Evolutionary conservation across 1,140 invertebrate species (phyloP), one percentile per base, ranked within the genome.

Genomic region (Drosophila sproati): DNA sequence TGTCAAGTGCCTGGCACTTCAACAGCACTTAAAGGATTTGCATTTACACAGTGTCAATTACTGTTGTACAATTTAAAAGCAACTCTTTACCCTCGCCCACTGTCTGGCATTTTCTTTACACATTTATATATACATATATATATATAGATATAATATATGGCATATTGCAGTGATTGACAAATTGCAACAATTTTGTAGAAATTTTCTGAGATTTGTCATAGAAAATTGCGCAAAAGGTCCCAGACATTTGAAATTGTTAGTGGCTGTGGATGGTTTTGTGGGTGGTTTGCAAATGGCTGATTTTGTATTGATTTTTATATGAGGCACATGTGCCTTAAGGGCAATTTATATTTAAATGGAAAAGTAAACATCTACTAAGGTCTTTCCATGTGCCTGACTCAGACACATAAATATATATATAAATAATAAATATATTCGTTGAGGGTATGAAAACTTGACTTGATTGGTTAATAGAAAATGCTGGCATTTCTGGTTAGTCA

Each of bases 331-430:
- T 32, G 64, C 57, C 72, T 60, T 41, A 28, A 47, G 37, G 52
- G n/a, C 48, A 68, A 81, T 77, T 81, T 77, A 68, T 68, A 81
- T 81, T 68, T 64, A 81, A 81, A 81, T 81, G 61, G 50, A 63
- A 69, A 52, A 48, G 35, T 51, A 37, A 59, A 57, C 55, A 67
- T 6, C 34, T 35, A 7, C 39, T 62, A 39, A 45, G 56, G 56
- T 69, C 52, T 61, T 20, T 29, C 47, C 47, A 34, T 41, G 34
- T 10, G 10, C 10, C 54, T 51, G 51, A 55, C 57, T n/a, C 43
- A 45, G 3, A 45, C 43, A 45, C 43, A 20, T 32, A 32, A 29
- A 52, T 31, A 51, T 29, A 51, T 29, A 4, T 20, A 20, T 20
- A 20, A 0, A 20, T 20, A 20, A 20, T 20, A 20, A 20, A 20